These are phyloP conservation scores for Chrysocyon brachyurus DNA, from an alignment of 2,797 vertebrate genomes.

Conservation along the genomic window DNA sequence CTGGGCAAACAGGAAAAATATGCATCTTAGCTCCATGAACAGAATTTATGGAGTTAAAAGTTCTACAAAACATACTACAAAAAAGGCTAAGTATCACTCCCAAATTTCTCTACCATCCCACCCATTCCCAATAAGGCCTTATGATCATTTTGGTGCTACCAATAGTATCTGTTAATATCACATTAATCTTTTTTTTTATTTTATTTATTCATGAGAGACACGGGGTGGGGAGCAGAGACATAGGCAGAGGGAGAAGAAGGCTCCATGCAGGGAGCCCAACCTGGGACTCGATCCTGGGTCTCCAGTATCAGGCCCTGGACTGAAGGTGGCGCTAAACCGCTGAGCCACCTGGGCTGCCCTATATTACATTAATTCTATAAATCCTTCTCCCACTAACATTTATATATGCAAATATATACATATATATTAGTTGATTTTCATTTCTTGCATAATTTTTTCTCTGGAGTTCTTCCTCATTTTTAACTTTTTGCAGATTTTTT, in stretches of 20 bases:
- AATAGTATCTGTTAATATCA: not conserved
- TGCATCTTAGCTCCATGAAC: not conserved
- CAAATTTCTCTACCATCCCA: not conserved
- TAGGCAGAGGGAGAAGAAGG: too few relatives aligned
- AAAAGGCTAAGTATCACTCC: not conserved
- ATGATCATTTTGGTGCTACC: not conserved
- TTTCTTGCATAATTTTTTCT: not conserved
- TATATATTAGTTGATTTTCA: not conserved
- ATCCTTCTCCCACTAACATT: not conserved
- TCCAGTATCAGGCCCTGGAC: too few relatives aligned
- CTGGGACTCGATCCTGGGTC: too few relatives aligned
- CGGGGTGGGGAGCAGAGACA: too few relatives aligned
- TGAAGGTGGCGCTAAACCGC: too few relatives aligned
- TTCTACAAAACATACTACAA: not conserved
- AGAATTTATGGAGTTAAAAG: not conserved
- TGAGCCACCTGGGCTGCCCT: too few relatives aligned
- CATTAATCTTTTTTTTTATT: not conserved
- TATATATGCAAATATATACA: not conserved
- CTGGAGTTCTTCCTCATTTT: not conserved
- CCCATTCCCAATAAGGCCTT: not conserved
- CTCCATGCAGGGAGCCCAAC: too few relatives aligned
- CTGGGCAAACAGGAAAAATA: not conserved
- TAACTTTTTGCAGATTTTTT: not conserved
- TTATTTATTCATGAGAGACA: too few relatives aligned
- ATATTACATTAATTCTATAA: not conserved